These are phyloP conservation scores for Andrena trimmerana DNA, from an alignment of 2,888 invertebrate genomes.

Conservation along the genomic window DNA sequence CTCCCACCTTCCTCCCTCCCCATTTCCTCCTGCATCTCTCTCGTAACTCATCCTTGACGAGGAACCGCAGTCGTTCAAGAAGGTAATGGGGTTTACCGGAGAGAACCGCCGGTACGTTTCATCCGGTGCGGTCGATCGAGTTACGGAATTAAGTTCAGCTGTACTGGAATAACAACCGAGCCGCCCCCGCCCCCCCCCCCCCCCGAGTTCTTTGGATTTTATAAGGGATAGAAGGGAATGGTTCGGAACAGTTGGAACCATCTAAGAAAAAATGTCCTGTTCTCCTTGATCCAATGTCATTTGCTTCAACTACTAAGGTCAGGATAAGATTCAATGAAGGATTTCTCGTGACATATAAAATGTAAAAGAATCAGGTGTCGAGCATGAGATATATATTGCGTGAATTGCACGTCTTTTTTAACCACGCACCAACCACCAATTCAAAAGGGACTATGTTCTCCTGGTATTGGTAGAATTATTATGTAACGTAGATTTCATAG, in stretches of 20 bases:
- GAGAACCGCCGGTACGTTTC: conserved; percentile 70
- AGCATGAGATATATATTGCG: conserved; percentile 4
- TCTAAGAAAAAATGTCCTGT: conserved; percentile 46
- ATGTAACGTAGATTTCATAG: no score
- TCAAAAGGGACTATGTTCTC: no score
- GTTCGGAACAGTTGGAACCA: conserved; percentile 38
- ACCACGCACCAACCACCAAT: no score
- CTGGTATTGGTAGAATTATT: no score
- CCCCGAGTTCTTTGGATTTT: conserved; percentile 30
- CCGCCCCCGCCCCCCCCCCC: conserved; percentile 39
- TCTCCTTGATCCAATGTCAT: conserved; percentile 42
- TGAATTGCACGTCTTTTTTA: neutral
- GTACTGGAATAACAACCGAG: conserved; percentile 72
- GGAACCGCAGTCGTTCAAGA: conserved; percentile 69
- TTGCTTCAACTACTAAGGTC: conserved; percentile 38
- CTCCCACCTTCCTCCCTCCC: neutral
- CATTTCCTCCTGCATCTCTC: conserved; percentile 39
- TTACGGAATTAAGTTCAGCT: conserved; percentile 74
- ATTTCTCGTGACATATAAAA: conserved; percentile 7
- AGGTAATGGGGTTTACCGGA: conserved; percentile 73
- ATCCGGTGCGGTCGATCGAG: conserved; percentile 72
- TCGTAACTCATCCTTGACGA: conserved; percentile 71
- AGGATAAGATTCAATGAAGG: conserved; percentile 37
- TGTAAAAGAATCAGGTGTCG: neutral
- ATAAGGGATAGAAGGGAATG: conserved; percentile 17